phyloP scores from a whole-genome alignment of 2,113 vertebrate genomes.

The Falcunculus frontatus region DNA sequence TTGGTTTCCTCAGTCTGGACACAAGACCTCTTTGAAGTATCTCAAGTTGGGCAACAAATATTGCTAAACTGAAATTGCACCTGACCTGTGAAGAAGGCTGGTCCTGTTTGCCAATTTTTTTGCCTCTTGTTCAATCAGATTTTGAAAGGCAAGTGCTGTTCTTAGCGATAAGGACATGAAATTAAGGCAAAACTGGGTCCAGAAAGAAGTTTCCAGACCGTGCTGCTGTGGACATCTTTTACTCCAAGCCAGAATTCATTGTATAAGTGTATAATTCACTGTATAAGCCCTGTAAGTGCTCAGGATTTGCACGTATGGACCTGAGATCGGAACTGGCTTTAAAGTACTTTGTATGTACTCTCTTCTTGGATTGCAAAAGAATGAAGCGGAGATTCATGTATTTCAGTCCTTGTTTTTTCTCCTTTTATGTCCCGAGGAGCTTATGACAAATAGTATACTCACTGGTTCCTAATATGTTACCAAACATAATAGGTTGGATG shows the following conservation, averaged over 20 bases:
- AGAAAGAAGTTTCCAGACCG: not conserved
- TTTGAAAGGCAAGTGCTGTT: not conserved
- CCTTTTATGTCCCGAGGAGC: not conserved
- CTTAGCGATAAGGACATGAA: not conserved
- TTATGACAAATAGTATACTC: not conserved
- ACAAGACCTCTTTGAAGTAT: slow-evolving; percentile 27
- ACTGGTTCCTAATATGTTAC: not conserved
- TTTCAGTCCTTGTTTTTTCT: not conserved
- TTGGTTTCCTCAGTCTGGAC: slow-evolving; percentile 9
- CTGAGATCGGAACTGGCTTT: not conserved
- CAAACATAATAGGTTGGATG: not conserved
- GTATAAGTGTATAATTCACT: not conserved
- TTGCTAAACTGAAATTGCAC: slow-evolving; percentile 38
- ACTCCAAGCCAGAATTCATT: not conserved
- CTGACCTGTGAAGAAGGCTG: slow-evolving; percentile 7
- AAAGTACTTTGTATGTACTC: not conserved
- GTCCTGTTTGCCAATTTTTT: not conserved
- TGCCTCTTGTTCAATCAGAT: not conserved
- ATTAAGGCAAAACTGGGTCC: not conserved
- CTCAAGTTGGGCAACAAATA: slow-evolving; percentile 8
- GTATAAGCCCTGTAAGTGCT: not conserved
- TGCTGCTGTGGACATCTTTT: not conserved
- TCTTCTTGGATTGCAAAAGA: not conserved
- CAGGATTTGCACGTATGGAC: not conserved
- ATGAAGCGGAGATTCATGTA: not conserved